phyloP scores from a whole-genome alignment of 2,113 vertebrate species.

The Leptobrachium leishanense region DNA sequence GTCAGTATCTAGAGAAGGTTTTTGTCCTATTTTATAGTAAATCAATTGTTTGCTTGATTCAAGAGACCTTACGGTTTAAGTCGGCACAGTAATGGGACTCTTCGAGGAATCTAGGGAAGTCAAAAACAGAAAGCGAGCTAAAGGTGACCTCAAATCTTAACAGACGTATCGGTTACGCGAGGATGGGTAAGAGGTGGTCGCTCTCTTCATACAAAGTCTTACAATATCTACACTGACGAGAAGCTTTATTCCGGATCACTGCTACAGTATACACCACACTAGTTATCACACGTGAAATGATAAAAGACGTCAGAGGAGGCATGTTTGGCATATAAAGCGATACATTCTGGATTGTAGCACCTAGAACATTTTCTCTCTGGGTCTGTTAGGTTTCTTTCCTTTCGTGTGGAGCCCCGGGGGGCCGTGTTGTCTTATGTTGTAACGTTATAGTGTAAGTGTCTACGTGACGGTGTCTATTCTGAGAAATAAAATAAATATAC shows the following conservation, averaged over 20 bases:
- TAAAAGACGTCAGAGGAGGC: slow-evolving; percentile 17
- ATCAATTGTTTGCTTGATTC: no score
- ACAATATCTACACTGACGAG: slow-evolving; percentile 18
- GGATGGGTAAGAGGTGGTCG: no score
- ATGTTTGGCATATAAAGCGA: slow-evolving; percentile 13
- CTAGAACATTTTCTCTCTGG: slow-evolving; percentile 16
- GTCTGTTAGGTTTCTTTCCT: not conserved
- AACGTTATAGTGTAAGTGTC: not conserved
- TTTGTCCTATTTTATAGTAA: no score
- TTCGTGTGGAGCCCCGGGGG: not conserved
- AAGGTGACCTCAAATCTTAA: no score
- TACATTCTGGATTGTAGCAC: slow-evolving; percentile 44
- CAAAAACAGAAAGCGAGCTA: no score
- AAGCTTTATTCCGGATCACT: slow-evolving; percentile 6
- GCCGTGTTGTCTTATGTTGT: not conserved
- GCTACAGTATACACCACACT: slow-evolving; percentile 20
- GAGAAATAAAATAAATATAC: slow-evolving; percentile 48
- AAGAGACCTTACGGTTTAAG: no score
- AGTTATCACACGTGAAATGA: slow-evolving; percentile 15
- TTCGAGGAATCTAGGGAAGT: no score
- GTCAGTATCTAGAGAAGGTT: no score
- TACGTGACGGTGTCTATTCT: slow-evolving; percentile 5
- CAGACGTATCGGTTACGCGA: no score
- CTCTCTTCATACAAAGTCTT: not conserved
- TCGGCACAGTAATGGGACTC: no score